Base-by-base conservation (phyloP, 2,797 vertebrate genomes). In the Acipenser transmontanus region DNA sequence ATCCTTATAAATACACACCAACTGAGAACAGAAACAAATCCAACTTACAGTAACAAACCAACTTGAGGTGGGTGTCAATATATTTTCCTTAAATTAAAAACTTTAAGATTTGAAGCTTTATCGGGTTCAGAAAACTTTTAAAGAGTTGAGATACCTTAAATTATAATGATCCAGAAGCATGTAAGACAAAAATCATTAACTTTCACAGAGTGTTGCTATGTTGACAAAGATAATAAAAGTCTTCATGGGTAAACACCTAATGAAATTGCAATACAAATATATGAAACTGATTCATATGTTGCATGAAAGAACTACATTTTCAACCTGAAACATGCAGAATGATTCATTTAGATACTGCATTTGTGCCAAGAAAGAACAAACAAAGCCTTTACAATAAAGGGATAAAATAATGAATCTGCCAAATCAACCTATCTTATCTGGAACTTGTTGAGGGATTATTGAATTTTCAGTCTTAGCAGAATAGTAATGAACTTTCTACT, bases 401-500 rank as follows among this genome's bases (percentile, higher is more conserved):
- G 56, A 61, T 48, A 66, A 66, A 72, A 68, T 78, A 76, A 78
- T 74, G 71, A 92, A 91, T 89, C 61, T 85, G 88, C 82, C 84
- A 89, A 90, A 93, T 93, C 89, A 92, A 84, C 79, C 83, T 76
- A 84, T 82, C 78, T 92, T 85, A 91, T 83, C 83, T 86, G 88
- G 80, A 81, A 80, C 82, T 91, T 88, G 83, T 83, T 84, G 81
- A 87, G 81, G 85, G 87, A 91, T 92, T 92, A 94, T 92, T 92
- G 92, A 91, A 91, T 93, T 93, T 89, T 87, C 81, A 83, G 87
- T 81, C 88, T 88, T 87, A 84, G 86, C 82, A 86, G 90, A 91
- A 91, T 93, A 88, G 92, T 93, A 94, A 94, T 94, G 89, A 94
- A 91, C 88, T 85, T 88, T 84, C 5, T 64, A 85, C 83, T 86